Conservation (phyloP, 2,113 vertebrate genomes). For the Peromyscus leucopus region DNA sequence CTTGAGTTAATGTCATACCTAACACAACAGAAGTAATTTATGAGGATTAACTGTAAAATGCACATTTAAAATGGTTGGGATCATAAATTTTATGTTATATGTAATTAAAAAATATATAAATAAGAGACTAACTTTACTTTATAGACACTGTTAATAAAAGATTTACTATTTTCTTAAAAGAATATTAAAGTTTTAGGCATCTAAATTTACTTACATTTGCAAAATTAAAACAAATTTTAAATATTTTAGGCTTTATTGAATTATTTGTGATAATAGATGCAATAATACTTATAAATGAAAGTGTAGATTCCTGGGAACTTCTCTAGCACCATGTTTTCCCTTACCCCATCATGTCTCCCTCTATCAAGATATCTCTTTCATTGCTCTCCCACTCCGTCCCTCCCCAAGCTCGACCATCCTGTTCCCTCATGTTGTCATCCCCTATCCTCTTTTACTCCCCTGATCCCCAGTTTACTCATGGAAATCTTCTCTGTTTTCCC, state of each 20-base stretch:
- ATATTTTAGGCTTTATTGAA: background rate
- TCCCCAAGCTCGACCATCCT: too few species aligned
- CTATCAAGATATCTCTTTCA: too few species aligned
- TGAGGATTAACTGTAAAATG: background rate
- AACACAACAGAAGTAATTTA: constrained; percentile 30
- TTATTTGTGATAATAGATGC: background rate
- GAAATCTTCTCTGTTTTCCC: too few species aligned
- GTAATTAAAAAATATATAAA: background rate
- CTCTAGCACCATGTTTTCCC: too few species aligned
- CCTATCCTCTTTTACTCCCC: too few species aligned
- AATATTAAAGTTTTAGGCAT: background rate
- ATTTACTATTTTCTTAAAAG: background rate
- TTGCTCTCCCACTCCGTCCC: too few species aligned
- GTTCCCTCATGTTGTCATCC: too few species aligned
- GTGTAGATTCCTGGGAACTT: too few species aligned
- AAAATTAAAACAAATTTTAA: background rate
- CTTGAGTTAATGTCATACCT: background rate
- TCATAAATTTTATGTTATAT: background rate
- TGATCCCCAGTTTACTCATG: too few species aligned
- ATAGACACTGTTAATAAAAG: background rate
- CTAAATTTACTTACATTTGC: background rate
- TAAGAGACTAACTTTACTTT: background rate
- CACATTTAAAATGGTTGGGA: background rate
- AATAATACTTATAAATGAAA: background rate
- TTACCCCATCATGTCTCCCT: too few species aligned